Evolutionary conservation across 2,113 vertebrate genomes (phyloP), one percentile per base, ranked within the genome.

Genomic region (Ammospiza caudacuta): DNA sequence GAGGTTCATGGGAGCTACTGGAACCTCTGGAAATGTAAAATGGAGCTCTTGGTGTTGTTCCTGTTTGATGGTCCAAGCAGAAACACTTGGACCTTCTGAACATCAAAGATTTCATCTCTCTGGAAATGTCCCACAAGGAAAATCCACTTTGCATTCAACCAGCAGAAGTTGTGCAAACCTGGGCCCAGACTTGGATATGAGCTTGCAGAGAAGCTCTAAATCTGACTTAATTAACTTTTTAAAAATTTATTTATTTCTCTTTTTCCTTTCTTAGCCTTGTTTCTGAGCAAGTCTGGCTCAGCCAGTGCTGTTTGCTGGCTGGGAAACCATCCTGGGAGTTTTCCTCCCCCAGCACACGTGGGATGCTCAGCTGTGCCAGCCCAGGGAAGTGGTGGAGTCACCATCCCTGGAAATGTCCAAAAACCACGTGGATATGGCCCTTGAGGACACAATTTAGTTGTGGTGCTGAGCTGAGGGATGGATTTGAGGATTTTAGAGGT

Each of bases 351-450:
- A 57, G 29, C 15, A 77, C 57, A 49, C 1, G 1, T 5, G 5
- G 79, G 72, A 43, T 57, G 70, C 12, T 49, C 41, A 44, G 2
- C 12, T 46, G 10, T 25, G 69, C 54, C 1, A 75, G 54, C 11
- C 24, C 46, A 31, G 55, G 25, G 47, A 47, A 35, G 29, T 63
- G 22, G 17, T 57, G 72, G 25, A 70, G 49, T 9, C 79, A 63
- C 35, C 63, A 77, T 2, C 22, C 35, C 15, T 49, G 72, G 22
- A 63, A 77, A 62, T 23, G 9, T 2, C 27, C 0, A 27, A 49
- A 59, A 43, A 43, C 27, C 0, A 9, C 0, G 3, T 51, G 35
- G 64, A 8, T 33, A 5, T 6, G 43, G 31, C 35, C 33, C 25
- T 33, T 37, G 31, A 83, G 57, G 64, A 57, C 57, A 43, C 9